Evolutionary conservation across 2,888 invertebrate species (phyloP), one percentile per base, ranked within the genome.

Genomic region (Tineola bisselliella): DNA sequence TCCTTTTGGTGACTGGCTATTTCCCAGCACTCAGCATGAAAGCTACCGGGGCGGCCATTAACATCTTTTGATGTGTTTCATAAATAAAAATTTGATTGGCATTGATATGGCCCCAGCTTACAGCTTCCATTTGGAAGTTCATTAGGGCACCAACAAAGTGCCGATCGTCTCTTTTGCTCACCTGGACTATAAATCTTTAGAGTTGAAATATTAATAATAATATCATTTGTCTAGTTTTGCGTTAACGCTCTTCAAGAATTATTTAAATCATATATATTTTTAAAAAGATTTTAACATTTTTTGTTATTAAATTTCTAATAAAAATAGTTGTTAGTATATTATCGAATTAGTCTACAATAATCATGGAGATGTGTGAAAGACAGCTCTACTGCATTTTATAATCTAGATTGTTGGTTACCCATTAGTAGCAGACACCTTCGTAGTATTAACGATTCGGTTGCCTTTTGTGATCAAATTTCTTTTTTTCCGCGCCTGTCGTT

Each of bases 41-140:
- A 62, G 65, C 66, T 66, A 69, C 68, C 67, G 71, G 74, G 73
- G 74, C 78, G 65, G 74, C 75, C 78, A 84, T 84, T 84, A 84
- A 74, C 69, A 69, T 66, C 74, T 72, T 74, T 77, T 75, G 80
- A 81, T 83, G 76, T 68, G 68, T 69, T 73, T 71, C 82, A 83
- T 84, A 83, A 70, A 75, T 76, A 71, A 71, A 62, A 73, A 77
- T 75, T 79, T 84, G 83, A 87, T 84, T 84, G 84, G 83, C 82
- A 80, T 78, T 78, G 83, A 84, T 83, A 81, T 67, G 25, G 61
- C 61, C 38, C 73, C 68, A 67, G 18, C 54, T 11, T 30, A 15
- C 76, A 74, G 84, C 84, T 86, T 80, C 84, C 82, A 84, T 84
- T 84, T 83, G 76, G 76, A 74, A 79, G 81, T 84, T 86, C 84